Base-by-base conservation (phyloP, 2,888 invertebrate genomes). In the Xestoiulus laeticollis region DNA sequence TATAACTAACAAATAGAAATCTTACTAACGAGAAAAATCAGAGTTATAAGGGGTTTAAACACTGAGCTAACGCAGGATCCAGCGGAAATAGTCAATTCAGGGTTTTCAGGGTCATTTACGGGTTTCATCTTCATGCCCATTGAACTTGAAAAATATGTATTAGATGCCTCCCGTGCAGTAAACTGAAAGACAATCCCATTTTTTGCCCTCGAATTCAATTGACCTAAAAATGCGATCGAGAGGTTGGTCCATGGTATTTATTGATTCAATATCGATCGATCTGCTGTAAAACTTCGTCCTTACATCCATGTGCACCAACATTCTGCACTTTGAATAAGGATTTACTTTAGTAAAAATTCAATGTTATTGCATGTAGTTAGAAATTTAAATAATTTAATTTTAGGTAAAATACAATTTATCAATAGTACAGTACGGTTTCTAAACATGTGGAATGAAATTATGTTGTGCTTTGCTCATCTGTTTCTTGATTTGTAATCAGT, bases 111-210 rank as follows among this genome's bases (percentile, higher is more conserved):
- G 68, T n/a, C 59, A 68, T 22, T 68, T 59, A 2, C 22, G 22
- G 68, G 48, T 19, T 14, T 48, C 14, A 48, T 48, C 48, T 48
- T 48, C 48, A 19, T 48, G 16, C 48, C 19, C 14, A 16, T 68
- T 30, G 78, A 78, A 78, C 78, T 78, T 78, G 30, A 12, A 30
- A 78, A 78, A 78, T 78, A 68, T 22, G 68, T n/a, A 68, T 68
- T 68, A 12, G 22, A 26, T 26, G n/a, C 68, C 26, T 5, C n/a
- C 8, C 16, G n/a, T 4, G 59, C n/a, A n/a, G 1, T 22, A 68
- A 68, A 68, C 68, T 68, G 68, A 19, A n/a, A 22, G n/a, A 22
- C 22, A 59, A 59, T 59, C n/a, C 4, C 59, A 22, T 59, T 59
- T 59, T 59, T 59, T n/a, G 1, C 8, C 59, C n/a, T n/a, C n/a